phyloP scores from a whole-genome alignment of 2,797 vertebrate genomes.

The Caiman crocodilus region DNA sequence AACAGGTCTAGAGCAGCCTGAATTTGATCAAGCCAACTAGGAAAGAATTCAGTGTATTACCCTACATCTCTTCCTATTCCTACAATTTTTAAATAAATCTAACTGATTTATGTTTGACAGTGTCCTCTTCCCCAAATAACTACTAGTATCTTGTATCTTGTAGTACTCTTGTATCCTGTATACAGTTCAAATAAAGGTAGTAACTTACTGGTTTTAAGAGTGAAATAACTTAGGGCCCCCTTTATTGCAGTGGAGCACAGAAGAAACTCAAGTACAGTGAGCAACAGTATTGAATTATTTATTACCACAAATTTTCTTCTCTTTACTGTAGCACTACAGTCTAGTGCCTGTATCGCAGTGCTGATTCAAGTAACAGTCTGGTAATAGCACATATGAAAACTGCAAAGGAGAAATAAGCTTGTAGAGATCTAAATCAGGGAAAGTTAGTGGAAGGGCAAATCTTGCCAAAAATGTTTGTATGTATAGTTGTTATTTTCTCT shows the following conservation, averaged over 20 bases:
- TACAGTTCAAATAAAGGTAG: constrained; percentile 2
- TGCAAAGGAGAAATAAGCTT: neutral
- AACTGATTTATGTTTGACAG: neutral
- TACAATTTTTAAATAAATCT: neutral
- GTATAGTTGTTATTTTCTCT: neutral
- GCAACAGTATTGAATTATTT: neutral
- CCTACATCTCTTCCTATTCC: neutral
- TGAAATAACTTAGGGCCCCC: neutral
- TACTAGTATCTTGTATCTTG: too few species aligned
- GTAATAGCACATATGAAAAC: neutral
- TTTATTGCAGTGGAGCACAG: neutral
- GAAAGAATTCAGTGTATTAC: neutral
- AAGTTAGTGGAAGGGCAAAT: neutral
- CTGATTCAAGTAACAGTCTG: neutral
- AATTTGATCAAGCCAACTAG: constrained; percentile 33
- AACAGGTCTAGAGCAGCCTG: neutral
- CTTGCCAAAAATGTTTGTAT: neutral
- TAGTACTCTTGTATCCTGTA: neutral
- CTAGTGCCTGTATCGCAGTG: neutral
- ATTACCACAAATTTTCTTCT: neutral
- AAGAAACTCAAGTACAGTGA: neutral
- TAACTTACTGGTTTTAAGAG: neutral
- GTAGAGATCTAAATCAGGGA: neutral
- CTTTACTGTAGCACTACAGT: neutral
- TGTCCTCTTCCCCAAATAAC: constrained; percentile 9